A percentile compares a stretch with the other conserved stretches of the same genome.
These are phyloP conservation scores for Dysdera silvatica DNA, from an alignment of 1,140 invertebrate genomes.

Conservation along the genomic window DNA sequence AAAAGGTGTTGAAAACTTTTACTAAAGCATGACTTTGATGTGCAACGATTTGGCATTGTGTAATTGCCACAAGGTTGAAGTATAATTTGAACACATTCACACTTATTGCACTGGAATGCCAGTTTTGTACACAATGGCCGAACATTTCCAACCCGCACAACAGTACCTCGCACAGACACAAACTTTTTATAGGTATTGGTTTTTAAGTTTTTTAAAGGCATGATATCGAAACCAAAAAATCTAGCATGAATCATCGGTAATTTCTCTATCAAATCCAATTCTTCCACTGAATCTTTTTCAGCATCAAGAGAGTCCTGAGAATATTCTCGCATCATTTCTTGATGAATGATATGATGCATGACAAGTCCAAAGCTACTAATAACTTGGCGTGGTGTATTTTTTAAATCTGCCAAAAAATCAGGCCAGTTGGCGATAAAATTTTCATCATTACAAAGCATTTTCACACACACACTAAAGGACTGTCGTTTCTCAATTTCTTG, in stretches of 20 bases:
- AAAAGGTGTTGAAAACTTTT: conserved; percentile 58
- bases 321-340: conserved; percentile 33
- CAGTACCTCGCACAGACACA: conserved; percentile 72
- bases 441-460: conserved; percentile 52
- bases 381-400: conserved; percentile 54
- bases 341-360: conserved; percentile 58
- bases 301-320: background rate
- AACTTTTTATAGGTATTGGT: conserved; percentile 72
- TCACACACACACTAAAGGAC: conserved; percentile 57
- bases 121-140: conserved; percentile 65
- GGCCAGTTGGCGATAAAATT: conserved; percentile 54
- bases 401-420: conserved; percentile 56
- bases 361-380: conserved; percentile 61
- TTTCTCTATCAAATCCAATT: conserved; percentile 32
- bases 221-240: conserved; percentile 60
- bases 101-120: conserved; percentile 67
- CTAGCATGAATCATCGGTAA: conserved; percentile 53
- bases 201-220: conserved; percentile 64
- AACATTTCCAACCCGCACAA: conserved; percentile 69
- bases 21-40: conserved; percentile 49
- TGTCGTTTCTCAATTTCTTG: conserved; percentile 54
- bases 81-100: conserved; percentile 54
- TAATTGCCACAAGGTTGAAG: conserved; percentile 56
- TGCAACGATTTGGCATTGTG: conserved; percentile 50
- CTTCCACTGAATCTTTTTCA: background rate